phyloP scores from a whole-genome alignment of 2,113 vertebrate genomes.

The Arvicanthis niloticus region DNA sequence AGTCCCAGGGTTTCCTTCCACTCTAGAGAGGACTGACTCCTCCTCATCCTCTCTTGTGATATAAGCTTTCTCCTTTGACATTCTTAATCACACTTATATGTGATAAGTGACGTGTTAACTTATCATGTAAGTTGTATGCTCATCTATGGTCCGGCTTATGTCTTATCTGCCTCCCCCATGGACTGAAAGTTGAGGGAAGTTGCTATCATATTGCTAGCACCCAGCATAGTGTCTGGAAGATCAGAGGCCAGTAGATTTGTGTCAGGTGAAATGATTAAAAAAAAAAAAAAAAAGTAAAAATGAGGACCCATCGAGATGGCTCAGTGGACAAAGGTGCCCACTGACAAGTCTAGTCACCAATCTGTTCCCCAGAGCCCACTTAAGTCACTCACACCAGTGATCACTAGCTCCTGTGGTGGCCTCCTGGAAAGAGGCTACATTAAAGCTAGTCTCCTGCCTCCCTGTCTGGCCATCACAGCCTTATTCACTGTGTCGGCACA shows the following conservation, averaged over 20 bases:
- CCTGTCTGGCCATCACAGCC: too few relatives aligned
- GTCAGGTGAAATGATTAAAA: background rate
- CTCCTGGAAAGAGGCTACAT: background rate
- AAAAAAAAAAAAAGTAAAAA: background rate
- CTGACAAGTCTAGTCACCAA: background rate
- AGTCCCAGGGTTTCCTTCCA: background rate
- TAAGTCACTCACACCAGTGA: background rate
- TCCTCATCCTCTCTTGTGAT: background rate
- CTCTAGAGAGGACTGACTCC: background rate
- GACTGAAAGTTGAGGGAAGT: background rate
- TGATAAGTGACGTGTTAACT: background rate
- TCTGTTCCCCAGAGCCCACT: background rate
- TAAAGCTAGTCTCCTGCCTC: background rate
- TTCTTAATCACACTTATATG: background rate
- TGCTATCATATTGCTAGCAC: background rate
- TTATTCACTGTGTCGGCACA: background rate
- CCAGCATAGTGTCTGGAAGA: background rate
- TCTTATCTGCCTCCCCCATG: background rate
- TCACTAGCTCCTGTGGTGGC: background rate
- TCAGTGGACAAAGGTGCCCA: background rate
- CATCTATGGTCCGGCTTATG: background rate
- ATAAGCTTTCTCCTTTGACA: background rate
- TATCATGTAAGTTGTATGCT: background rate
- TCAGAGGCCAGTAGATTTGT: background rate
- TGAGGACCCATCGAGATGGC: background rate